These are phyloP conservation scores for Abscondita cerata DNA, from an alignment of 2,888 invertebrate species.

Conservation along the genomic window DNA sequence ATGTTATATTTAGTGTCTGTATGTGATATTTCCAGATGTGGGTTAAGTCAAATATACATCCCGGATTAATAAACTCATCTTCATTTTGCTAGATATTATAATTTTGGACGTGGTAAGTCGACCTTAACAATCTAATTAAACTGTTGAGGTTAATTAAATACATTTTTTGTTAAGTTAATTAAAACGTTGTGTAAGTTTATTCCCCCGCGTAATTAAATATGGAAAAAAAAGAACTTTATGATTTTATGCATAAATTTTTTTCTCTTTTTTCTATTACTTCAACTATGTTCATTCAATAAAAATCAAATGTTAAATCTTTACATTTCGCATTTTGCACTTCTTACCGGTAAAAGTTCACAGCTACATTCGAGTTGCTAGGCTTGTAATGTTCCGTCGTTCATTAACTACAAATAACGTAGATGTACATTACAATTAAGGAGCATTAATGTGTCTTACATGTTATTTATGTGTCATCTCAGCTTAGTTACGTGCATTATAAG, in stretches of 20 bases:
- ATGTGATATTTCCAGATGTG: conserved; percentile 36
- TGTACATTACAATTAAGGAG: conserved; percentile 21
- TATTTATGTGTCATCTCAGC: conserved; percentile 29
- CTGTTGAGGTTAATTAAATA: not conserved
- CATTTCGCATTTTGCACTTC: too few species aligned
- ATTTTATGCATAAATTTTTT: too few species aligned
- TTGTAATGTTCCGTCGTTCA: conserved; percentile 18
- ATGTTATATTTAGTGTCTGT: conserved; percentile 37
- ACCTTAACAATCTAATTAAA: not conserved
- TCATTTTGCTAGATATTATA: conserved; percentile 14
- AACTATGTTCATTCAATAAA: too few species aligned
- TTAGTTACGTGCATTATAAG: conserved; percentile 36
- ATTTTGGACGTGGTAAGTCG: conserved; percentile 5
- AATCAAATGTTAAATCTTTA: too few species aligned
- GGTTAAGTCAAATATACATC: conserved; percentile 37
- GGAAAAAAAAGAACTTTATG: too few species aligned
- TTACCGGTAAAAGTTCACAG: too few species aligned
- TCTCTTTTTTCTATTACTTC: too few species aligned
- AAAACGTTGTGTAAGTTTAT: too few species aligned
- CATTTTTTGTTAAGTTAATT: too few species aligned
- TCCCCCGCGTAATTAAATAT: too few species aligned
- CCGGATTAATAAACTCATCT: conserved; percentile 41
- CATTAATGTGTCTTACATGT: conserved; percentile 25
- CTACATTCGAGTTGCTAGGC: too few species aligned
- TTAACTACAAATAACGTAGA: conserved; percentile 27